phyloP scores from a whole-genome alignment of 2,113 vertebrate species.

The Saguinus imperator region DNA sequence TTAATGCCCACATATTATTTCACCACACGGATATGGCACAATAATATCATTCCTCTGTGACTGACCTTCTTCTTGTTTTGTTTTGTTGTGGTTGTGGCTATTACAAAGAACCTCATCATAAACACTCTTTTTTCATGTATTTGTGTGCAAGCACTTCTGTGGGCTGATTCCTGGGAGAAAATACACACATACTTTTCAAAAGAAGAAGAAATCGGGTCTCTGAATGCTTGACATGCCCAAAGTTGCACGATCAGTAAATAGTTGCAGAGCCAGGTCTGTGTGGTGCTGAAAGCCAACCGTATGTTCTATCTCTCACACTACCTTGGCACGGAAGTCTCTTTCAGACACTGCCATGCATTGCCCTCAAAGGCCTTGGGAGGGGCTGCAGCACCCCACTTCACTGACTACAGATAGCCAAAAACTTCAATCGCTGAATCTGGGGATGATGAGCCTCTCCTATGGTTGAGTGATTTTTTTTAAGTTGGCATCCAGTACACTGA shows the following conservation, averaged over 20 bases:
- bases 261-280: not conserved
- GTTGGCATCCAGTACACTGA: rapidly evolving
- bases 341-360: rapidly evolving
- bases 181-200: not conserved
- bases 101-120: not conserved
- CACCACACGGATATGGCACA: not conserved
- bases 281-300: rapidly evolving
- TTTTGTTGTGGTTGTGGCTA: not conserved
- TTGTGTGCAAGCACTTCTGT: not conserved
- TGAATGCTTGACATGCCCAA: too few species aligned
- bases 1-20: rapidly evolving
- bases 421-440: rapidly evolving
- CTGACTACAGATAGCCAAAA: not conserved
- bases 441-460: rapidly evolving
- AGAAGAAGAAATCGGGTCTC: not conserved
- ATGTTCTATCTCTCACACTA: rapidly evolving
- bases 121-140: not conserved
- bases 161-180: not conserved
- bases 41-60: not conserved
- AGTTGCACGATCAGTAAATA: rapidly evolving
- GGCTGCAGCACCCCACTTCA: rapidly evolving
- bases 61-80: not conserved
- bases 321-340: not conserved
- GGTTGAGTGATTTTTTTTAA: rapidly evolving
- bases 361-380: not conserved